Conservation (phyloP, 2,113 vertebrate genomes). For the Pseudolaguvia tuberculata region DNA sequence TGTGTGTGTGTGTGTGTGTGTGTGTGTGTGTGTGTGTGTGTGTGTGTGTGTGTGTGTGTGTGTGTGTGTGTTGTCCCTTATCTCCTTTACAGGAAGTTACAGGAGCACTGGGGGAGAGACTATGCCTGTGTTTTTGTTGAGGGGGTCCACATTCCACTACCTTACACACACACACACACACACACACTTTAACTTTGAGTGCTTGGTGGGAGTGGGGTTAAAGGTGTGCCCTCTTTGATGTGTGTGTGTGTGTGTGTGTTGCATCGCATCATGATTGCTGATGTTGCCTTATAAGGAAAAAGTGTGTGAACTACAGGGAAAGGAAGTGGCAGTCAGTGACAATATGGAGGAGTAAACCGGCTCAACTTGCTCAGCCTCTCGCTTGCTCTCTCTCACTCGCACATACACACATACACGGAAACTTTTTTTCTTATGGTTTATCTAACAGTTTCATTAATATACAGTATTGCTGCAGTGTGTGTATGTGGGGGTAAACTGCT, state of each 20-base stretch:
- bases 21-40: no score
- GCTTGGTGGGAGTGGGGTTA: background rate
- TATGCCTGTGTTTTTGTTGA: background rate
- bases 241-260: conserved; percentile 12
- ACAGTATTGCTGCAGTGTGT: background rate
- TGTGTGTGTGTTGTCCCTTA: no score
- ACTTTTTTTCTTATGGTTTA: background rate
- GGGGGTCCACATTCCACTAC: background rate
- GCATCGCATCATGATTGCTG: conserved; percentile 24
- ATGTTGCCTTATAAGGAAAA: conserved; percentile 48
- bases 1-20: no score
- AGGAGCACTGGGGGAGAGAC: background rate
- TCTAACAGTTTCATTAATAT: background rate
- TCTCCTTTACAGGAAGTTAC: background rate
- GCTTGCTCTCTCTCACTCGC: background rate
- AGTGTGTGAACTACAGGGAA: conserved; percentile 35
- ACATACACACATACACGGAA: background rate
- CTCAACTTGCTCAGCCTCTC: conserved; percentile 21
- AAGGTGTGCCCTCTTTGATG: conserved; percentile 40
- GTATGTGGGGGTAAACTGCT: background rate
- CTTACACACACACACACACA: conserved; percentile 2
- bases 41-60: no score
- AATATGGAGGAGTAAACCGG: conserved; percentile 40
- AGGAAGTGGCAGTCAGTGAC: conserved; percentile 48
- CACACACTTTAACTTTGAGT: background rate